A percentile compares a stretch with the other conserved stretches of the same genome.
These are phyloP conservation scores for Drosophila nr. fundita DNA, from an alignment of 2,888 invertebrate species.

Conservation along the genomic window DNA sequence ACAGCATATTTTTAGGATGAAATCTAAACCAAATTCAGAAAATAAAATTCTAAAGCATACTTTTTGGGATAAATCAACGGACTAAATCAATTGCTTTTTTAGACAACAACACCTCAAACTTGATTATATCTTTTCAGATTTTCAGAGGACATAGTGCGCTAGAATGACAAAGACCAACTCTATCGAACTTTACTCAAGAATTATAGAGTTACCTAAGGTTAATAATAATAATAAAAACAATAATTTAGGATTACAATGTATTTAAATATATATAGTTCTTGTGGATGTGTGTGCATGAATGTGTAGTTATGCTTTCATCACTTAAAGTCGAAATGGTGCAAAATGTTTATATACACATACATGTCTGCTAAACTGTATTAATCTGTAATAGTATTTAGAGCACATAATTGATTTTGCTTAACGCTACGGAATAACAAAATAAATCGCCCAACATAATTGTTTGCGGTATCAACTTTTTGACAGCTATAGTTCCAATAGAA, in stretches of 20 bases:
- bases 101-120: not conserved
- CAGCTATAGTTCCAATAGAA: too few relatives aligned
- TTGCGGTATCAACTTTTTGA: too few relatives aligned
- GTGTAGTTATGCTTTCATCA: constrained; percentile 37
- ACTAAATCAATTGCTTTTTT: not conserved
- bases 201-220: not conserved
- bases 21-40: not conserved
- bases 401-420: constrained; percentile 35
- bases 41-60: not conserved
- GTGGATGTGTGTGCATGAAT: constrained; percentile 6
- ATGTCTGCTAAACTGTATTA: constrained; percentile 27
- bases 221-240: not conserved
- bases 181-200: not conserved
- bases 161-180: not conserved
- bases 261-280: constrained; percentile 12
- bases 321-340: constrained; percentile 40
- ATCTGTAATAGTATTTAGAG: constrained; percentile 12
- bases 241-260: constrained; percentile 17
- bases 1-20: not conserved
- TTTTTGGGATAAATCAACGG: not conserved
- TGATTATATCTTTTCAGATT: not conserved
- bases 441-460: constrained; percentile 12
- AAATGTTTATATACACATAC: constrained; percentile 34
- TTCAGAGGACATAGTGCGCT: not conserved
- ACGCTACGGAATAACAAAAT: constrained; percentile 13